These are phyloP conservation scores for Lipotes vexillifer DNA, from an alignment of 2,113 vertebrate genomes.

Conservation along the genomic window DNA sequence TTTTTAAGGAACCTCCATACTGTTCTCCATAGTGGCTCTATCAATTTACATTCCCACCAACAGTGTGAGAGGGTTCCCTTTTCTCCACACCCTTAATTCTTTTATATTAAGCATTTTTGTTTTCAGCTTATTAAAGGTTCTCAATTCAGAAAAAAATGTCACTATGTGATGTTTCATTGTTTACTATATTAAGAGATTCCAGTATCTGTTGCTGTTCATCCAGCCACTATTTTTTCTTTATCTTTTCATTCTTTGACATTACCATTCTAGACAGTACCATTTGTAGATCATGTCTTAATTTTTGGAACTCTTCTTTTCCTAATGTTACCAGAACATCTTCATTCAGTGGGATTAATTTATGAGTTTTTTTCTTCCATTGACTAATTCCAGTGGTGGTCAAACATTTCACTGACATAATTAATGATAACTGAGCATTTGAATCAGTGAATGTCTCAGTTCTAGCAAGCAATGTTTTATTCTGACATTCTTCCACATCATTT, in stretches of 20 bases:
- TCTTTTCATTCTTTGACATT: slow-evolving; percentile 66
- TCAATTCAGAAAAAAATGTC: not conserved
- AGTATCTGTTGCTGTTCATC: slow-evolving; percentile 73
- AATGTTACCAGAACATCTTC: not conserved
- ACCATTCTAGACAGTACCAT: slow-evolving; percentile 52
- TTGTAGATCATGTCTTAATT: slow-evolving; percentile 73
- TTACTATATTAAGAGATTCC: slow-evolving; percentile 1
- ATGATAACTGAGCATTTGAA: slow-evolving; percentile 39
- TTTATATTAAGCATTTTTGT: slow-evolving; percentile 39
- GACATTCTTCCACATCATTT: slow-evolving; percentile 68
- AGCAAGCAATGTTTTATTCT: not conserved
- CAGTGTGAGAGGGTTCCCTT: no score
- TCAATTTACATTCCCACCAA: no score
- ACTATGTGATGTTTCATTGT: not conserved
- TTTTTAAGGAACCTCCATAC: no score
- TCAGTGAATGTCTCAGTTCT: not conserved
- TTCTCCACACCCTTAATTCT: no score
- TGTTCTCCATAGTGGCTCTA: no score
- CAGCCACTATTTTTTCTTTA: slow-evolving; percentile 73
- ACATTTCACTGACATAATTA: not conserved
- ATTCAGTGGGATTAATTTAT: slow-evolving; percentile 27
- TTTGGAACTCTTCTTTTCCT: slow-evolving; percentile 77
- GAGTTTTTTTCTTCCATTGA: slow-evolving; percentile 44
- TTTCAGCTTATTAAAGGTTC: slow-evolving; percentile 19
- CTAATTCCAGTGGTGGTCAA: not conserved